A percentile compares a stretch with the other conserved stretches of the same genome.
Conservation (phyloP, 2,113 vertebrate genomes). For the Paradoxurus hermaphroditus region DNA sequence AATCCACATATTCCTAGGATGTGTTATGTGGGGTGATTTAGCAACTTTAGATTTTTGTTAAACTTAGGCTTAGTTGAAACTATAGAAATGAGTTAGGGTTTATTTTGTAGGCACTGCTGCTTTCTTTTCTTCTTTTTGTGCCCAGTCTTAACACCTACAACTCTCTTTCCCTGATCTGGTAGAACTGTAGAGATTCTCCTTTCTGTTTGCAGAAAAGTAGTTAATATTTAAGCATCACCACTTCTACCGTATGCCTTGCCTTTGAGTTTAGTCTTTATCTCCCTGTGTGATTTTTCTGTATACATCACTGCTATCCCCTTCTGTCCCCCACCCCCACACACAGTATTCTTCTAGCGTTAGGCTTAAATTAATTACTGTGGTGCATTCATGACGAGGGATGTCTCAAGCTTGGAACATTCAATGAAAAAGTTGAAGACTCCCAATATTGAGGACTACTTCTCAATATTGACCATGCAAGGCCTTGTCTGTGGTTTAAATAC, state of each 20-base stretch:
- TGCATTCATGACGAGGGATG: not conserved
- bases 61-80: conserved; percentile 44
- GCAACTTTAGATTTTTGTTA: conserved; percentile 48
- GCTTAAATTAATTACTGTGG: not conserved
- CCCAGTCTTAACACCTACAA: not conserved
- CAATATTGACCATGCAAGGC: not conserved
- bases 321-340: accelerated
- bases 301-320: not conserved
- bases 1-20: conserved; percentile 54
- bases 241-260: not conserved
- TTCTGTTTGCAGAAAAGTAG: not conserved
- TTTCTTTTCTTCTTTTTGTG: not conserved
- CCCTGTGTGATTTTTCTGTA: not conserved
- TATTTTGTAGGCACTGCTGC: not conserved
- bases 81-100: conserved; percentile 16
- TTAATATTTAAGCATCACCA: not conserved
- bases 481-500: not conserved
- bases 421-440: not conserved
- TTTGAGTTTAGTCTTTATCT: not conserved
- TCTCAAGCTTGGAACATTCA: not conserved
- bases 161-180: not conserved
- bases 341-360: not conserved
- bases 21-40: conserved; percentile 58
- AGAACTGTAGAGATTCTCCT: not conserved
- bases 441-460: not conserved